phyloP scores from a whole-genome alignment of 2,797 vertebrate genomes.

The Pipistrellus nathusii region DNA sequence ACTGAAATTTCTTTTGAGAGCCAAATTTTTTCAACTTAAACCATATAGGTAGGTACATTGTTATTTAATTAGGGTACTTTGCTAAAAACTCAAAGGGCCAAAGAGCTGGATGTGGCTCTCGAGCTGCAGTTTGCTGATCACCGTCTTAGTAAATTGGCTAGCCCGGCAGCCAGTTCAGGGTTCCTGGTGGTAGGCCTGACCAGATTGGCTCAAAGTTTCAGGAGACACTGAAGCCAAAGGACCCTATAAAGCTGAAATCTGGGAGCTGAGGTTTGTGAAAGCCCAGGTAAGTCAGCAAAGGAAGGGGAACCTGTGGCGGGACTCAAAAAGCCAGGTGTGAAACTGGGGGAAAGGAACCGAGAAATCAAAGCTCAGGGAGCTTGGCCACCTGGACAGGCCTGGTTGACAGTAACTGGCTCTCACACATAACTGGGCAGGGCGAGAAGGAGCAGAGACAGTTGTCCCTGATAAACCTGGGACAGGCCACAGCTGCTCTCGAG shows the following conservation, averaged over 20 bases:
- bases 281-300: neutral
- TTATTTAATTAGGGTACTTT: too few relatives aligned
- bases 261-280: neutral
- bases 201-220: neutral
- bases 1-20: too few relatives aligned
- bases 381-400: neutral
- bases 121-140: too few relatives aligned
- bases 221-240: neutral
- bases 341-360: neutral
- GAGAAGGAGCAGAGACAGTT: neutral
- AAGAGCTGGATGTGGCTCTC: too few relatives aligned
- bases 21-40: too few relatives aligned
- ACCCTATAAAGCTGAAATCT: neutral
- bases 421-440: neutral
- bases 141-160: neutral
- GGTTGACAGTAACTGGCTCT: too few relatives aligned
- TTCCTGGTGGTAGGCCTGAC: neutral
- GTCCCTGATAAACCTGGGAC: neutral
- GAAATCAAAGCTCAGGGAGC: neutral
- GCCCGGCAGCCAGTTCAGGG: neutral
- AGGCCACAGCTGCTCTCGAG: neutral
- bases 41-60: too few relatives aligned
- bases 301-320: neutral
- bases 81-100: too few relatives aligned
- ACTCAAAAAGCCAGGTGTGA: neutral